phyloP scores from a whole-genome alignment of 2,113 vertebrate genomes.

The Thymallus thymallus region DNA sequence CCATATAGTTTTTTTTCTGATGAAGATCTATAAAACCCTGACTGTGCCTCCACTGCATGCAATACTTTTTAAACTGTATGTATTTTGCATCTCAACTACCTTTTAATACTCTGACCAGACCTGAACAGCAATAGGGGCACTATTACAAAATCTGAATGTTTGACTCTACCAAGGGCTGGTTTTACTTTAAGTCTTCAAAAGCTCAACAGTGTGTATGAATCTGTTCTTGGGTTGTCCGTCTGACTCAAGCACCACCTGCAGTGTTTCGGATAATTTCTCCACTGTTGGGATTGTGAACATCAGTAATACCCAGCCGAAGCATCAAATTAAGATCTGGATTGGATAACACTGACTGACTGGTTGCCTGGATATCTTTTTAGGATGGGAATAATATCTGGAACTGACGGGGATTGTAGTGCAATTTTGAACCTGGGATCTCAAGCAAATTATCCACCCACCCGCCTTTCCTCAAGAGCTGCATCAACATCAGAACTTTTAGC shows the following conservation, averaged over 20 bases:
- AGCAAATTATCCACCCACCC: neutral
- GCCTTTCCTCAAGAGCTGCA: neutral
- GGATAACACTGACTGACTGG: neutral
- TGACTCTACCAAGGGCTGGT: neutral
- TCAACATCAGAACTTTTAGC: neutral
- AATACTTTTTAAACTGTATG: neutral
- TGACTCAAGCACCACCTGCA: constrained; percentile 13
- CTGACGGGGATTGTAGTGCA: neutral
- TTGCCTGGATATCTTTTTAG: neutral
- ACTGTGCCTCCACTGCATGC: neutral
- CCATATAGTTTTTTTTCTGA: neutral
- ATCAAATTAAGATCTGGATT: neutral
- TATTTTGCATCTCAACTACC: constrained; percentile 11
- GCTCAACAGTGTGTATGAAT: constrained; percentile 17
- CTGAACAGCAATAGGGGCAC: constrained; percentile 3
- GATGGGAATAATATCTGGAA: neutral
- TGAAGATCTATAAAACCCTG: neutral
- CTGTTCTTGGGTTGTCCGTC: constrained; percentile 21
- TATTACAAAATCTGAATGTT: neutral
- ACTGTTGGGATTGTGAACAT: neutral
- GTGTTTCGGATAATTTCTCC: constrained; percentile 22
- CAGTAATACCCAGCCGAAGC: neutral
- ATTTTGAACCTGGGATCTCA: neutral
- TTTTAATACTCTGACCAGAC: constrained; percentile 11
- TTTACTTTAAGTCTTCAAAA: neutral